Evolutionary conservation across 2,797 vertebrate genomes (phyloP), one percentile per base, ranked within the genome.

Genomic region (Halcyon badia): DNA sequence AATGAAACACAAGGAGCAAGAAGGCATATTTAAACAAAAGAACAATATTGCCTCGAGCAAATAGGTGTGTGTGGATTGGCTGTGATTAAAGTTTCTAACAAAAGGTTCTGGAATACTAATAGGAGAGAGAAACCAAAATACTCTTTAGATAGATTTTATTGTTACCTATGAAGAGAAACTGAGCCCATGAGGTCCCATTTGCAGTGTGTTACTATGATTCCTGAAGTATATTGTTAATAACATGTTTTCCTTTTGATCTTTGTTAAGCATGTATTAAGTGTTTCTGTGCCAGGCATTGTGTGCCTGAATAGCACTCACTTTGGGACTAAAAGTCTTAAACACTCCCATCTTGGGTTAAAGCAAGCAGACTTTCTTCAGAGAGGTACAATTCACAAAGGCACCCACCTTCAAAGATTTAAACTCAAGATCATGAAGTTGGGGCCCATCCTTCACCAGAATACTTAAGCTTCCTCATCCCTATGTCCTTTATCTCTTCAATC

Each of bases 1-100:
- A 92, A 83, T 87, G 64, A 87, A 85, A 77, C 37, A 68, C 51
- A 73, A 21, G 18, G 54, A 89, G 30, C 24, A 71, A 90, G 64
- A 80, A 87, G 37, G 75, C 24, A 18, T 64, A 82, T 90, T 93
- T 87, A 87, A 93, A 92, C 86, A 95, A 86, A 93, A 66, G 58
- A 93, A 28, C 70, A 90, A 25, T 52, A 87, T 48, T 87, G 60
- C 78, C 71, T 92, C 60, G 51, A 90, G 48, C 76, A 87, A 95
- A 85, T 35, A 96, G 42, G 33, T 56, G 22, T 70, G 62, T 58
- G 42, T 66, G 48, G 20, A 52, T 93, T 83, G 52, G 48, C 35
- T 62, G n/a, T 31, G 49, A 64, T 49, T 48, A 37, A 66, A 52
- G 46, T 73, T 87, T 49, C 78, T 70, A 87, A 92, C 39, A 80